These are phyloP conservation scores for Tetranychus cinnabarinus DNA, from an alignment of 1,140 invertebrate species.

Conservation along the genomic window DNA sequence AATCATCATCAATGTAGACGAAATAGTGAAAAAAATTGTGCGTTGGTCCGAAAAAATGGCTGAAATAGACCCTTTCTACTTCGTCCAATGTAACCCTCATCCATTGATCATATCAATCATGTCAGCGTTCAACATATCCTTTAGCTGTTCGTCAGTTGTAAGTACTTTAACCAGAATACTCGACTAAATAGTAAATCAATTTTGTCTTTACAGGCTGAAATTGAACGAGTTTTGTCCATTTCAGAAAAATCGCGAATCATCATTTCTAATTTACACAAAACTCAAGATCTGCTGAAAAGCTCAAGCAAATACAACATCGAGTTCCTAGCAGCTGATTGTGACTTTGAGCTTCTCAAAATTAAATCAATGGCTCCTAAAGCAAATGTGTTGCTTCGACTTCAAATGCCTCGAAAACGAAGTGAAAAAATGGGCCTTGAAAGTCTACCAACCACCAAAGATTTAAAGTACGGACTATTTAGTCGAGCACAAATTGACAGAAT, in stretches of 20 bases:
- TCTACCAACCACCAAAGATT: no score
- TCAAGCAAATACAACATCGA: background rate
- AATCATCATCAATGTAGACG: background rate
- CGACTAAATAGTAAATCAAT: background rate
- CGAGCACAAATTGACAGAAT: constrained; percentile 44
- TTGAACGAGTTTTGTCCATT: background rate
- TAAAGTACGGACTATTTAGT: constrained; percentile 59
- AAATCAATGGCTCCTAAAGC: background rate
- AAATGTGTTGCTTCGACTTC: background rate
- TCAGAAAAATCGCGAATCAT: background rate
- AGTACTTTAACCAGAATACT: background rate
- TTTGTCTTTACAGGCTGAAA: background rate
- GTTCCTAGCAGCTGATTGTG: background rate
- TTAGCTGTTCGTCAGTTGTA: background rate
- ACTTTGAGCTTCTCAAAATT: background rate
- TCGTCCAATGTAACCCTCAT: background rate
- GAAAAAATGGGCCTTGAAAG: no score
- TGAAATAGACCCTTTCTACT: background rate
- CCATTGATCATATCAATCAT: background rate
- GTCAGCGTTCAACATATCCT: background rate
- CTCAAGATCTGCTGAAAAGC: background rate
- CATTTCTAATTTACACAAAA: background rate
- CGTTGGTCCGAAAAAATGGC: background rate
- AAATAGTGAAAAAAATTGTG: background rate
- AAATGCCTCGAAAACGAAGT: background rate